phyloP scores from a whole-genome alignment of 92 coral and sea anemone species.

The Nematostella vectensis region DNA sequence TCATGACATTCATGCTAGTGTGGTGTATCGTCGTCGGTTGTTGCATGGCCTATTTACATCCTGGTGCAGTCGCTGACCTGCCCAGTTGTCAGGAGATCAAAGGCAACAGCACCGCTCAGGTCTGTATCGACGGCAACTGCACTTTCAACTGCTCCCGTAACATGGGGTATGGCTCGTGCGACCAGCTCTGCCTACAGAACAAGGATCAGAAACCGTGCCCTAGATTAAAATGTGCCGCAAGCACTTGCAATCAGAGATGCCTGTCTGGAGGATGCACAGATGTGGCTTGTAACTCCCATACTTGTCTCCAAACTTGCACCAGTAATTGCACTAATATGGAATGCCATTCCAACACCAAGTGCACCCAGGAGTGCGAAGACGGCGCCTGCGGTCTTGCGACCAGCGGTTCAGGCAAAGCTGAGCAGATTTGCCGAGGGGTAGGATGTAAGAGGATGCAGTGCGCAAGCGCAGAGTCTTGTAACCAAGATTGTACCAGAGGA shows the following conservation, averaged over 20 bases:
- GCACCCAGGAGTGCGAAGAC: not conserved
- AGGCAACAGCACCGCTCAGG: not conserved
- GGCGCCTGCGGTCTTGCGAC: not conserved
- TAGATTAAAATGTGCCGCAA: not conserved
- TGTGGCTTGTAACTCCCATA: not conserved
- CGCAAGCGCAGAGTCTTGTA: not conserved
- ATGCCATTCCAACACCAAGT: not conserved
- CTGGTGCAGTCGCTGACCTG: not conserved
- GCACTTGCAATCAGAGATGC: not conserved
- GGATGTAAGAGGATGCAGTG: not conserved
- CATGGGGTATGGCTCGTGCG: not conserved
- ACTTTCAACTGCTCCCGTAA: not conserved
- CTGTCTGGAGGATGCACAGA: not conserved
- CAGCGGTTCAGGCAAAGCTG: not conserved
- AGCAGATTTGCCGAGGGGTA: not conserved
- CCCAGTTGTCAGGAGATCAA: not conserved
- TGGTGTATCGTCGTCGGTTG: too few relatives aligned
- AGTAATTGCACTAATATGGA: not conserved
- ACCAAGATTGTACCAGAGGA: not conserved
- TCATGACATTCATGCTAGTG: too few relatives aligned
- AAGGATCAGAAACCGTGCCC: not conserved
- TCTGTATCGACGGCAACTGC: slow-evolving; percentile 1
- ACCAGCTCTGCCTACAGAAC: not conserved
- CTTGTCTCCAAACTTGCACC: not conserved
- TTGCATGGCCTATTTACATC: too few relatives aligned